Base-by-base conservation (phyloP, 2,888 invertebrate genomes). In the Drosophila lutescens region DNA sequence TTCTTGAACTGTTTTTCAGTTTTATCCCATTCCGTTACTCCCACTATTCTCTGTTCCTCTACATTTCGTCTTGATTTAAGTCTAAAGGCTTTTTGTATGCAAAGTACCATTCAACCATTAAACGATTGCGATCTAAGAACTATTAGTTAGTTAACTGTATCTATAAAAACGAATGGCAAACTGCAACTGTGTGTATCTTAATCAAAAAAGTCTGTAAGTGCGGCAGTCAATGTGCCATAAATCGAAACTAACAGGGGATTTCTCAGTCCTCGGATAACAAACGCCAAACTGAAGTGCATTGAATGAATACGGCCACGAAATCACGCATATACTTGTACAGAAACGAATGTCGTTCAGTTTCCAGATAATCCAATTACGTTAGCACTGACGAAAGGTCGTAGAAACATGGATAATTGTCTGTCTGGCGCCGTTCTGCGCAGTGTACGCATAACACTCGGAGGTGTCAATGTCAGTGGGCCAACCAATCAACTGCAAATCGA, bases 51-150 rank as follows among this genome's bases (percentile, higher is more conserved):
- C 53, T 55, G 71, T 57, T 71, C 58, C 67, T 55, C 41, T 65
- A 69, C 74, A 62, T 65, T 61, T 49, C 20, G 55, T 65, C 60
- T 56, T 49, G 53, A 71, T 77, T 78, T 69, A 57, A 76, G 76
- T 88, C 82, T 79, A 82, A 86, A 89, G 86, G 89, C 90, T 90
- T 89, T 84, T 89, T 86, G 84, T 87, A 89, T 88, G 88, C 86
- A 89, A 88, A 80, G 51, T 78, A 75, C 78, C 90, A 89, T 90
- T 86, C 43, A 73, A 74, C 54, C 70, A 70, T 70, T 70, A 72
- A 70, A 54, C 63, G 54, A 70, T 62, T 69, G 73, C 76, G 66
- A 79, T 79, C 76, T 65, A 80, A 85, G 43, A 65, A 53, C 70
- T 46, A 32, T 40, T 51, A 71, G 74, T 65, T 74, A 63, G 44